Evolutionary conservation across 2,888 invertebrate genomes (phyloP), one percentile per base, ranked within the genome.

Genomic region (Girardia tigrina): DNA sequence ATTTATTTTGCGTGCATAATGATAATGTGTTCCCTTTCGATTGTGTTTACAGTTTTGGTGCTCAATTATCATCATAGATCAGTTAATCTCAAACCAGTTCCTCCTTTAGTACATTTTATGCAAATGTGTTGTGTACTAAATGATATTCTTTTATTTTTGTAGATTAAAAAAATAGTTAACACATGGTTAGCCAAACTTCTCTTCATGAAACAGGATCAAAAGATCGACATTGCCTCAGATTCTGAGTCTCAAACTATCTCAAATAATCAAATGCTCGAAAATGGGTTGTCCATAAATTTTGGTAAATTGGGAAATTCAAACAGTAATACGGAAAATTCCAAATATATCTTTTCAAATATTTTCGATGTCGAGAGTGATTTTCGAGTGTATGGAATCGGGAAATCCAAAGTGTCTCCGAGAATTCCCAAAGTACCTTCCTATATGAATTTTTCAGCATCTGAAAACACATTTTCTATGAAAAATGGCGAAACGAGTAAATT

Each of bases 1-100:
- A 94, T 94, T 81, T 94, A 94, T 88, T 95, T 95, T 88, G 94
- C 94, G 88, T 94, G 94, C 88, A 94, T 94, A 87, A 95, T 95
- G 95, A 92, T 94, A 87, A 94, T 94, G 94, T 94, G 94, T 86
- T 94, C 94, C 82, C 91, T 94, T 82, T 94, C 94, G 80, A 94
- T 95, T 85, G 92, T 94, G 83, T 92, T 93, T 85, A 95, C 94
- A 79, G 94, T 95, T 84, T 90, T 94, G 83, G 94, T 95, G 85
- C 89, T 95, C 83, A 95, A 94, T 87, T 94, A 93, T 87, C 94
- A 95, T 87, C 94, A 94, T 87, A 89, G 94, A 83, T 92, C 92
- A 86, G 89, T 94, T 81, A 93, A 94, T 86, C 94, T 93, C 80
- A 94, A 94, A 86, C 91, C 90, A 86, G 94, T 95, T 92, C 92